Percentiles rank a stretch among this genome's conserved stretches.
Conservation (phyloP, 2,888 invertebrate species). For the Caenorhabditis becei region DNA sequence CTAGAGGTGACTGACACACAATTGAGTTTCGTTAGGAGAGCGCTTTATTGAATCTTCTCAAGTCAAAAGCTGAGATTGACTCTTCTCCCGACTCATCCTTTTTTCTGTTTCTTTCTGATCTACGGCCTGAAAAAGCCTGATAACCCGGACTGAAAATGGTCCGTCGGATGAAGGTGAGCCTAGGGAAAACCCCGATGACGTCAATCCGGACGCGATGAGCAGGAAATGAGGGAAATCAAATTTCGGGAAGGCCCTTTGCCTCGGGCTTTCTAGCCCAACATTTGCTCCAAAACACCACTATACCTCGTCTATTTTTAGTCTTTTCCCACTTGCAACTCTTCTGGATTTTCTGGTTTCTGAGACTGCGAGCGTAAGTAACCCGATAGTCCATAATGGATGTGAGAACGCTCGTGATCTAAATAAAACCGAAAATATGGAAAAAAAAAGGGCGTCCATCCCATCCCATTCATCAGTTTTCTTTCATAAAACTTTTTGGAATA, state of each 20-base stretch:
- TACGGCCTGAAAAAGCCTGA: no score
- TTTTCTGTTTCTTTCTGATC: neutral
- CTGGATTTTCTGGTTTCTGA: constrained; percentile 28
- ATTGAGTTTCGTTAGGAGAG: constrained; percentile 48
- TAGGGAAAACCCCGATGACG: constrained; percentile 25
- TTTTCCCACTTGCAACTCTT: neutral
- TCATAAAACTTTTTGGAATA: constrained; percentile 12
- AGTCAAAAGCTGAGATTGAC: neutral
- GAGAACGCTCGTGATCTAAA: constrained; percentile 18
- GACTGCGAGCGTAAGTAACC: constrained; percentile 15
- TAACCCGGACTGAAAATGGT: constrained; percentile 6
- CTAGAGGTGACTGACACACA: constrained; percentile 12
- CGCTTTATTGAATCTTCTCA: constrained; percentile 29
- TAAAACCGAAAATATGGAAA: neutral
- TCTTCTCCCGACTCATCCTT: constrained; percentile 2
- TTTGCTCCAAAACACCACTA: constrained; percentile 26
- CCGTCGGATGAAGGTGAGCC: constrained; percentile 45
- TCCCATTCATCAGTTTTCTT: no score
- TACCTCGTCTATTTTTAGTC: constrained; percentile 32
- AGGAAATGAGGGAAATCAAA: constrained; percentile 35
- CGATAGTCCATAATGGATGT: constrained; percentile 45
- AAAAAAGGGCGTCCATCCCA: neutral
- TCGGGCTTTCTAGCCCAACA: neutral
- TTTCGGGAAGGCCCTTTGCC: constrained; percentile 25
- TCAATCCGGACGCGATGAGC: constrained; percentile 51